Conservation (phyloP, 1,140 invertebrate genomes). For the Pachypsylla venusta region DNA sequence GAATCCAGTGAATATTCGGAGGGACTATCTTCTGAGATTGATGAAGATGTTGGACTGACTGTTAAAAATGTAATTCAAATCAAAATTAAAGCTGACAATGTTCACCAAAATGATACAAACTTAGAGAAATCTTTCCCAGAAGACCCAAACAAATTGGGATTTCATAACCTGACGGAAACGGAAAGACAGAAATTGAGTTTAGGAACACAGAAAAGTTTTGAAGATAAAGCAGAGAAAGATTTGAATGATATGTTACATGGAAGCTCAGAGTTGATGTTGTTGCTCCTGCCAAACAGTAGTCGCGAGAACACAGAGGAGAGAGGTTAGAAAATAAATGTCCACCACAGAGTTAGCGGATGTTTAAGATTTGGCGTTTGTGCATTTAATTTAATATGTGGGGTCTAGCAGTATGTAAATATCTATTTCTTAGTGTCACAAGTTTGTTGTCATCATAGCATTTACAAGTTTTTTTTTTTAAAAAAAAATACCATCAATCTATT, state of each 20-base stretch:
- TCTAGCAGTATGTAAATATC: no score
- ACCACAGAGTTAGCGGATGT: no score
- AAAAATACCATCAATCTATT: no score
- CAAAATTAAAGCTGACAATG: slow-evolving; percentile 6
- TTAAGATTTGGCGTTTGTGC: no score
- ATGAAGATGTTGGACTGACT: no score
- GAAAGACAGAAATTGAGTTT: not conserved
- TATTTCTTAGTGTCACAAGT: no score
- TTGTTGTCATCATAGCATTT: no score
- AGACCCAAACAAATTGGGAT: not conserved
- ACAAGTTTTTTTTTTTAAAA: no score
- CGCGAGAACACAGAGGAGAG: slow-evolving; percentile 26
- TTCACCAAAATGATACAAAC: not conserved
- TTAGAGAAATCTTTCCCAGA: not conserved
- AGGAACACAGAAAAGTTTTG: not conserved
- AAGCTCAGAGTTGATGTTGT: slow-evolving; percentile 64
- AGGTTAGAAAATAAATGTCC: no score
- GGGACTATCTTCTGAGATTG: no score
- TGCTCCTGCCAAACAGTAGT: slow-evolving; percentile 48
- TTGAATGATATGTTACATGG: slow-evolving; percentile 32
- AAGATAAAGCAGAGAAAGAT: slow-evolving; percentile 9
- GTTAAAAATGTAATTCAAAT: slow-evolving; percentile 2
- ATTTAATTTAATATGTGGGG: no score
- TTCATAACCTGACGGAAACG: not conserved
- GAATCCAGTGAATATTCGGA: no score